Evolutionary conservation across 1,140 invertebrate species (phyloP), one percentile per base, ranked within the genome.

Genomic region (Tribolium madens): DNA sequence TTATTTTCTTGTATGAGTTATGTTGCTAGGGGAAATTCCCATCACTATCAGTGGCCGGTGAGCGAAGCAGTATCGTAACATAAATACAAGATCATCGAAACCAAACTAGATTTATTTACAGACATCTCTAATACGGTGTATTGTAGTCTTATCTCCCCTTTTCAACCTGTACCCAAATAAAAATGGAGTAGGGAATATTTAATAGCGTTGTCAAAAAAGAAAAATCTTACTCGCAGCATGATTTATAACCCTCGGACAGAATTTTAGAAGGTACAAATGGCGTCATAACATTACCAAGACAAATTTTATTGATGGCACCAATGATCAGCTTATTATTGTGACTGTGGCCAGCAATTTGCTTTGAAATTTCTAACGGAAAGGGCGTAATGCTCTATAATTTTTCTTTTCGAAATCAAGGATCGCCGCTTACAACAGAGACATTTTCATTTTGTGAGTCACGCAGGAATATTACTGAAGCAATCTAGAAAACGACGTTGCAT

Each of bases 11-110:
- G 15, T 64, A 21, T 64, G 57, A 64, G 26, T 64, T 64, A 64
- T 64, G 57, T 64, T 64, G 57, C 26, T 64, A 13, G 57, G 57
- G 57, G 57, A 64, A 64, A 33, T 57, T 64, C 57, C 14, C 57
- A 64, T 64, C 52, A 64, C 26, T 33, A 64, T 64, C 57, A 13
- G 21, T 15, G 57, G 26, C 12, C 26, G 57, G 57, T 33, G 57
- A 64, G 14, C 57, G 57, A 33, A 64, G 31, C 21, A 31, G 57
- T 64, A 64, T 64, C 57, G 31, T 33, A 57, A 57, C 52, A 57
- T 57, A 64, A 64, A 64, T 64, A 64, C 57, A 64, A 64, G 57
- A 64, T 64, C 57, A 64, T 64, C 57, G 21, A 64, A 64, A 64
- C 57, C 57, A 64, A 64, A 64, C 57, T 64, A 64, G 57, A 64